Evolutionary conservation across 2,888 invertebrate genomes (phyloP), one percentile per base, ranked within the genome.

Genomic region (Dryobota labecula): DNA sequence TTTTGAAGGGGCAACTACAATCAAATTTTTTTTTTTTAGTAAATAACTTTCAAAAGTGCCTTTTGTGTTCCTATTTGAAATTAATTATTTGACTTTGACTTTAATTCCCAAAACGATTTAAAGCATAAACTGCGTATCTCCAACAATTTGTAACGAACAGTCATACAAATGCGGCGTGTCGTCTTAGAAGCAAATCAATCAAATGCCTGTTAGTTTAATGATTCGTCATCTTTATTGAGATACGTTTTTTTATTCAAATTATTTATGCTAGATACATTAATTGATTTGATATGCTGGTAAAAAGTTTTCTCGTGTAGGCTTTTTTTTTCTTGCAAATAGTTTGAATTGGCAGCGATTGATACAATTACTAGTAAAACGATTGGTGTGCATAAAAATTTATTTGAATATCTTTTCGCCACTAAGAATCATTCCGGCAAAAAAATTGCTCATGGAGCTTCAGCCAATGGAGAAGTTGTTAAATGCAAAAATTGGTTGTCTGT

Each of bases 131-230:
- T 53, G 0, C 36, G 8, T n/a, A 70, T 43, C 53, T 56, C 51
- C 24, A 67, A 80, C 76, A 65, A 63, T 3, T 54, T 6, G n/a
- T 47, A 63, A 54, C 54, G 20, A 62, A 83, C 76, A 71, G 67
- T 60, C 30, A 13, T 66, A 80, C 51, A 73, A 76, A 64, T 60
- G 47, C 67, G 75, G 73, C 82, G 77, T 80, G 81, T 84, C 84
- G 61, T 75, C 65, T 76, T 75, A 60, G 60, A 82, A 84, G 76
- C 78, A 80, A 86, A 86, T 86, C 56, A 62, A 80, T 82, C 72
- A 70, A 64, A 80, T 58, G 71, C 67, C 78, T 75, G 74, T 81
- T 80, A 78, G 74, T 80, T 82, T 81, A 70, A 69, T 80, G 76
- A 82, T 77, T 77, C 74, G 80, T 83, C 83, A 76, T 70, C 61